Evolutionary conservation across 2,888 invertebrate genomes (phyloP), one percentile per base, ranked within the genome.

Genomic region (Idaea dimidiata): DNA sequence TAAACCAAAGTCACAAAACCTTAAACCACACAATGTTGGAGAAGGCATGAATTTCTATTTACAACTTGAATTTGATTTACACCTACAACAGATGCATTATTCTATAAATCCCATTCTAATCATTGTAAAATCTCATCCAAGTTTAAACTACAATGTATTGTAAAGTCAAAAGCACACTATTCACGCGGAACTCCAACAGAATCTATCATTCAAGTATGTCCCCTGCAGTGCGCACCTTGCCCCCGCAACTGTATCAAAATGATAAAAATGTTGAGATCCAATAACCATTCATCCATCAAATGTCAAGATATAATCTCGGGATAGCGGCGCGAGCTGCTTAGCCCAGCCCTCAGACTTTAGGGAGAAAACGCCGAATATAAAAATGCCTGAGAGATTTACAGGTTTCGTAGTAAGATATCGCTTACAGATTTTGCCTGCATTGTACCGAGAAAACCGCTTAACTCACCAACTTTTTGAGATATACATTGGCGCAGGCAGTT

Each of bases 261-360:
- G 93, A 93, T 93, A 93, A 93, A 94, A 93, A 93, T 93, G 93
- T 93, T 93, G 93, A 93, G 94, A 94, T 94, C 95, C 95, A 95
- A 95, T 95, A 95, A 94, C 95, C 95, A 95, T 95, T 95, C 95
- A 95, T 95, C 95, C 94, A 95, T 95, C 95, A 95, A 91, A 93
- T 93, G 95, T 95, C 95, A 94, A 94, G 94, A 94, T 93, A 93
- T 94, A 94, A 94, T 94, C 94, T 94, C 85, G 89, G 91, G 88
- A 88, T 88, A 91, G 89, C 86, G 89, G 89, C 79, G 82, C 83
- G 80, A 88, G 88, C 86, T 88, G 88, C 91, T 91, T 88, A 90
- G 89, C 89, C 86, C 80, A 84, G 83, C 77, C 76, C 43, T 43
- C 43, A 43, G 43, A 43, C 76, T 82, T 80, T 80, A 85, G 82